Base-by-base conservation (phyloP, 2,888 invertebrate genomes). In the Pammene fasciana region DNA sequence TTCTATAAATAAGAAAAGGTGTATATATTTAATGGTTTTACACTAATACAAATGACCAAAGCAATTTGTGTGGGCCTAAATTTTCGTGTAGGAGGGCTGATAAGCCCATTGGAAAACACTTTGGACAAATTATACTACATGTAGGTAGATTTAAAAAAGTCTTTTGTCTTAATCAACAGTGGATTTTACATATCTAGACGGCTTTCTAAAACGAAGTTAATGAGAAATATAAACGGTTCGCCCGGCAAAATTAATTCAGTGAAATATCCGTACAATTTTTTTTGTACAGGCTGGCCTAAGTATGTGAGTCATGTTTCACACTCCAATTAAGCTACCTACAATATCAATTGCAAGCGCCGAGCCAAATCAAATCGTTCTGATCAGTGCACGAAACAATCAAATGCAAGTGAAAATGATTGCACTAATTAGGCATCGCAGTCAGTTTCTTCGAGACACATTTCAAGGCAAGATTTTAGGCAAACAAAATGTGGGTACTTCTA, bases 271-370 rank as follows among this genome's bases (percentile, higher is more conserved):
- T 41, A 52, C 34, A 46, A 26, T 59, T 65, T 86, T 87, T 89
- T 87, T 86, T 79, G 82, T 81, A 82, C 82, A 85, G 79, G 88
- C 87, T 86, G 89, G 86, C 81, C 83, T 72, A 79, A 78, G 82
- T 82, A 87, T 84, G 84, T 88, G 89, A 91, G 83, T 90, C 90
- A 92, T 80, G 81, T 86, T 90, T 92, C 92, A 92, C 92, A 92
- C 92, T 92, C 92, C 82, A 92, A 88, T 92, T 90, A 89, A 78
- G 82, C 85, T 90, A 87, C 89, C 86, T 85, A 86, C 89, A 85
- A 82, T 86, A 87, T 86, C 85, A 88, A 88, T 88, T 89, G 83
- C 79, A 82, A 86, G 78, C 80, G 85, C 85, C 77, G 83, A 86
- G 87, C 86, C 83, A 84, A 85, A 85, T 88, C 81, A 88, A 92